phyloP scores from a whole-genome alignment of 2,113 vertebrate genomes.

The Montifringilla adamsi region DNA sequence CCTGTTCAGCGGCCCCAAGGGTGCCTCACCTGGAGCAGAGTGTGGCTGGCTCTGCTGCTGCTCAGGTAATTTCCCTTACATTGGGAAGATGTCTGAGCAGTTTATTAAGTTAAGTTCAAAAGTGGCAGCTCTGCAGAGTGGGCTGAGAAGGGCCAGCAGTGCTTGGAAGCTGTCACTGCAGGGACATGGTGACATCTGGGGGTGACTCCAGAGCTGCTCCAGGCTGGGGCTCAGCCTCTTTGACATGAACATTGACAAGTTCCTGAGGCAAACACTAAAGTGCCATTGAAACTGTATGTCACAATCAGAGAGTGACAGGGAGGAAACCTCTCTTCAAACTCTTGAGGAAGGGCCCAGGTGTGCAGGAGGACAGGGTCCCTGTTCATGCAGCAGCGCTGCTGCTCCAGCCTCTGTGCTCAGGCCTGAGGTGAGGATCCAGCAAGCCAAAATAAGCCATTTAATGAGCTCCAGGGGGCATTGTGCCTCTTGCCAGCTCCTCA shows the following conservation, averaged over 20 bases:
- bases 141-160: neutral
- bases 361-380: rapidly evolving
- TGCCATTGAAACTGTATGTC: neutral
- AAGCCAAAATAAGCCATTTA: neutral
- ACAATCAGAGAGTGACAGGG: neutral
- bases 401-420: neutral
- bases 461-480: neutral
- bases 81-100: neutral
- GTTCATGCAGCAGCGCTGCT: rapidly evolving
- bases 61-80: rapidly evolving
- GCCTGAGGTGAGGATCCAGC: neutral
- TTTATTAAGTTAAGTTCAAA: neutral
- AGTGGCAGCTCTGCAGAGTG: neutral
- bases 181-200: rapidly evolving
- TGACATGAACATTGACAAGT: rapidly evolving
- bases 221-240: too few relatives aligned
- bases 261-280: neutral
- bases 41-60: neutral
- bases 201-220: rapidly evolving
- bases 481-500: conserved; percentile 5
- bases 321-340: neutral
- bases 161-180: too few relatives aligned
- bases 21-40: neutral
- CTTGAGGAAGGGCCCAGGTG: neutral
- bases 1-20: neutral